Evolutionary conservation across 2,888 invertebrate genomes (phyloP), one percentile per base, ranked within the genome.

Genomic region (Philereme vetulata): DNA sequence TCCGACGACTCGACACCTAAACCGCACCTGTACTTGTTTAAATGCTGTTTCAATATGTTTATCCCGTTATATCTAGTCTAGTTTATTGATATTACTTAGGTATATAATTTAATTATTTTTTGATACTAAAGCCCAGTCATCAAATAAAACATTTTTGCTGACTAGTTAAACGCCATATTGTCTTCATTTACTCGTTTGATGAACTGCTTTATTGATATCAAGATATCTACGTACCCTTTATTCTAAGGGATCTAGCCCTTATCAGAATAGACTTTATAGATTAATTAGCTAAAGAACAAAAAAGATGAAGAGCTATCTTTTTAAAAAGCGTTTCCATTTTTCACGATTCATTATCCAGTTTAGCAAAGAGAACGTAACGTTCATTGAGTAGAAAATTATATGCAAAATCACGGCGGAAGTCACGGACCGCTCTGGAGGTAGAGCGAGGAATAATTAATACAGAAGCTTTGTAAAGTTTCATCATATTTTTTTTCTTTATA

Each of bases 341-440:
- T 62, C 60, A 51, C 61, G 48, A 66, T 66, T 70, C 62, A 65
- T 64, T 65, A 67, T 65, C 62, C 56, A 56, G 55, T 51, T 59
- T 53, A 56, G 64, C 64, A 66, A 62, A 66, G 64, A 67, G 62
- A 62, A 65, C 60, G 55, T 54, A 56, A 79, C 81, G 81, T 84
- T 82, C 80, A 84, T 84, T 85, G 82, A 90, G 88, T 81, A 80
- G 84, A 84, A 88, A 90, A 90, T 90, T 89, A 88, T 88, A 90
- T 91, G 91, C 91, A 84, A 81, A 86, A 87, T 85, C 91, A 91
- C 91, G 90, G 72, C 77, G 79, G 75, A 80, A 85, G 84, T 82
- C 84, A 83, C 72, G 78, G 76, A 70, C 74, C 76, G 75, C 77
- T 78, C 76, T 78, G 75, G 73, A 82, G 77, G 79, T 80, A 78